phyloP scores from a whole-genome alignment of 53 echinoderm and acorn worm genomes.

The Crossaster papposus region DNA sequence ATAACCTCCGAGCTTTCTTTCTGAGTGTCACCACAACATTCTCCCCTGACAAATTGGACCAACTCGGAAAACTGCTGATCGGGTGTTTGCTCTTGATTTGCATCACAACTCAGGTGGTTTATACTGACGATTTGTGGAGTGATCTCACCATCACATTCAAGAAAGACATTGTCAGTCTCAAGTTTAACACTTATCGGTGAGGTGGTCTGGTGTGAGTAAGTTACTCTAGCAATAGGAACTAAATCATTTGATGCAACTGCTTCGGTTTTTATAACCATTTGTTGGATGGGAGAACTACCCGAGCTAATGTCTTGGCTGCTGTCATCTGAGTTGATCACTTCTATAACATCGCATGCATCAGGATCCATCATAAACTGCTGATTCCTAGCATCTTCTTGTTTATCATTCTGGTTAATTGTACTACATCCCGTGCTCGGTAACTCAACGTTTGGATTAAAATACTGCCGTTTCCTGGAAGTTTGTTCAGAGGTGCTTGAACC shows the following conservation, averaged over 20 bases:
- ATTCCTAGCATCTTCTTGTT: background rate
- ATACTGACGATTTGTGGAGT: conserved; percentile 30
- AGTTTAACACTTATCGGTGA: conserved; percentile 10
- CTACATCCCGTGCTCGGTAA: background rate
- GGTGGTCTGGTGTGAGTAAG: background rate
- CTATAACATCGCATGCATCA: conserved; percentile 11
- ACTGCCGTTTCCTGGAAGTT: conserved; percentile 5
- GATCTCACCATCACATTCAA: conserved; percentile 5
- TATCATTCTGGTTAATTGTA: background rate
- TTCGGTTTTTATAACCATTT: conserved; percentile 23
- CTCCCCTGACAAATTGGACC: background rate
- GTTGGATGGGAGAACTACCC: background rate
- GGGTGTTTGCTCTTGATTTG: background rate
- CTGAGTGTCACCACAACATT: background rate
- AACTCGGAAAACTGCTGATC: conserved; percentile 4
- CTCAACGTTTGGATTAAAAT: conserved; percentile 10
- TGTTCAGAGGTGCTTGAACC: background rate
- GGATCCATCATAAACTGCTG: background rate
- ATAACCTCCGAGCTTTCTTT: background rate
- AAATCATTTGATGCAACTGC: background rate
- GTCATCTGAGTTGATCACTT: conserved; percentile 22
- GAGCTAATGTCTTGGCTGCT: background rate
- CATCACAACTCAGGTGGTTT: background rate
- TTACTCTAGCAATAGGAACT: background rate
- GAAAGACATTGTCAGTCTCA: conserved; percentile 10